Conservation (phyloP, 2,797 vertebrate genomes). For the Spatula versicolor region DNA sequence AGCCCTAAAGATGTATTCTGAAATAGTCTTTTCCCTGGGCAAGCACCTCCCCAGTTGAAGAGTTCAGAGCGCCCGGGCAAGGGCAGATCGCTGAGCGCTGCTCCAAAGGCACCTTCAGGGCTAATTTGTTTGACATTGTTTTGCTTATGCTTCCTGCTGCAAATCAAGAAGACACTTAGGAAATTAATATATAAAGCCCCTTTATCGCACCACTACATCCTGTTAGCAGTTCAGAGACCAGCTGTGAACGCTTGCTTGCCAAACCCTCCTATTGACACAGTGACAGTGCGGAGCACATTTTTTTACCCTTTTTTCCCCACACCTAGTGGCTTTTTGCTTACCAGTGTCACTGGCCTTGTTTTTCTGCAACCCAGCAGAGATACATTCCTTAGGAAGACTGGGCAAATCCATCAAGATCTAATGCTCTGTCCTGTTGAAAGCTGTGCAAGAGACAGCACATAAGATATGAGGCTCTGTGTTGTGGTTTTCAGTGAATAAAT, state of each 20-base stretch:
- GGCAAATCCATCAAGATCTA: background rate
- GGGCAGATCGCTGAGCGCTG: background rate
- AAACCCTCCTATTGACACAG: background rate
- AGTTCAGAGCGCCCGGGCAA: conserved; percentile 40
- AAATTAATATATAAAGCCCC: conserved; percentile 40
- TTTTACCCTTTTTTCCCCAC: background rate
- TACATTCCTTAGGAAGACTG: background rate
- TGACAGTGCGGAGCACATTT: background rate
- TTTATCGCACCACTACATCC: conserved; percentile 17
- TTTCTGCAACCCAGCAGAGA: background rate
- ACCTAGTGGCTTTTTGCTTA: background rate
- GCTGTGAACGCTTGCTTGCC: conserved; percentile 18
- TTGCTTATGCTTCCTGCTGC: conserved; percentile 7
- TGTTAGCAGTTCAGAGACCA: conserved; percentile 31
- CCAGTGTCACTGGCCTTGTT: background rate
- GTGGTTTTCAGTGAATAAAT: conserved; percentile 12
- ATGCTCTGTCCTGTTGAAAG: background rate
- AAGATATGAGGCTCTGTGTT: background rate
- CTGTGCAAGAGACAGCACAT: fast-evolving
- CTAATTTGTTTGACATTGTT: conserved; percentile 34
- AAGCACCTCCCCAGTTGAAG: background rate
- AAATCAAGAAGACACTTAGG: conserved; percentile 29
- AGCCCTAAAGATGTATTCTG: conserved; percentile 14
- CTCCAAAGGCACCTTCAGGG: conserved; percentile 31
- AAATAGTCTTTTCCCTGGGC: conserved; percentile 43